Evolutionary conservation across 2,888 invertebrate species (phyloP).

Genomic region (Dynastes hyllus): DNA sequence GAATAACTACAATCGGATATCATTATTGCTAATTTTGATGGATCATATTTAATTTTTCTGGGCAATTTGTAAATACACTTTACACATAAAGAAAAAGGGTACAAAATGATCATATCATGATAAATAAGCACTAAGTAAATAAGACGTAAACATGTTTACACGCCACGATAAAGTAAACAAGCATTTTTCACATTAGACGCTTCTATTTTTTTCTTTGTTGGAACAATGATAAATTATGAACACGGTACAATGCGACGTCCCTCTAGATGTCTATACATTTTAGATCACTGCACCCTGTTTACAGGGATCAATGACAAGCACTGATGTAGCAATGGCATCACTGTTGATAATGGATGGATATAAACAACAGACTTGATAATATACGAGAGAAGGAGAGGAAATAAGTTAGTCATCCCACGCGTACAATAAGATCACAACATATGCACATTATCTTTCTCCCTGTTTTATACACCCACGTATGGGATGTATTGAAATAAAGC

Average conservation of each 20-base stretch:
- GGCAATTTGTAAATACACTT: too few relatives aligned
- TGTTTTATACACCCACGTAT: slow-evolving; percentile 36
- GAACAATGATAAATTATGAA: background rate
- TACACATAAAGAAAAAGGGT: too few relatives aligned
- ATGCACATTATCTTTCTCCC: slow-evolving; percentile 36
- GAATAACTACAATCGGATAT: too few relatives aligned
- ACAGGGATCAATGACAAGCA: slow-evolving; percentile 15
- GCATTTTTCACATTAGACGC: slow-evolving; percentile 1
- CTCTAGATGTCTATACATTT: slow-evolving; percentile 8
- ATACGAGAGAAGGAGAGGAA: slow-evolving; percentile 1
- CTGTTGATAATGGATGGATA: background rate
- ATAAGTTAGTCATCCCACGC: slow-evolving; percentile 44
- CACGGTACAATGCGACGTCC: background rate
- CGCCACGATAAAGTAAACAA: background rate
- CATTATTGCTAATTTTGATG: too few relatives aligned
- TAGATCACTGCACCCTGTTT: slow-evolving; percentile 27
- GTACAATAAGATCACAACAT: slow-evolving; percentile 9
- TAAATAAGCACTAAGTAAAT: too few relatives aligned
- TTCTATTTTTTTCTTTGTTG: too few relatives aligned
- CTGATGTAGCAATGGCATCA: background rate
- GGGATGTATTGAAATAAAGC: slow-evolving; percentile 33
- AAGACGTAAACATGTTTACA: slow-evolving; percentile 25
- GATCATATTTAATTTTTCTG: too few relatives aligned
- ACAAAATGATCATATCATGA: too few relatives aligned
- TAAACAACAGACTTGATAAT: slow-evolving; percentile 25